Conservation (phyloP, 2,888 invertebrate species). For the Epirrhoe tristata region DNA sequence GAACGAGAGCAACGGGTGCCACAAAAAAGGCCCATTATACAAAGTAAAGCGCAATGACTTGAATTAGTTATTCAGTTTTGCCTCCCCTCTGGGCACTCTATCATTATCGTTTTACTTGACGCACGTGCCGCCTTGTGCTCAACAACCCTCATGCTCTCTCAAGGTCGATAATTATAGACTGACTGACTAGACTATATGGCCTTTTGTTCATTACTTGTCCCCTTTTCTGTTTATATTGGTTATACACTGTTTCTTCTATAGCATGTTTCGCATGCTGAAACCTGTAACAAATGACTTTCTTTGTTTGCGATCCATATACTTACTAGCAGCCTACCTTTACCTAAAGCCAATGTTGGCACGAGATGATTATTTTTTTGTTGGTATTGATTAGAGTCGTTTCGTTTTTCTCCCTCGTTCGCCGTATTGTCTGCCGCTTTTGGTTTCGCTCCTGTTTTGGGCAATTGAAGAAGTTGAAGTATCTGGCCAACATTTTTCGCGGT, state of each 20-base stretch:
- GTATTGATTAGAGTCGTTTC: conserved; percentile 39
- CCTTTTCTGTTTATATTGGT: conserved; percentile 53
- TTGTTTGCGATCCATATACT: conserved; percentile 37
- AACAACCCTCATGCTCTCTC: conserved; percentile 70
- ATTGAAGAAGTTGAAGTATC: conserved; percentile 24
- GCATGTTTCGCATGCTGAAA: conserved; percentile 37
- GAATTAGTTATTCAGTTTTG: conserved; percentile 84
- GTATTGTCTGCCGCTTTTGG: conserved; percentile 37
- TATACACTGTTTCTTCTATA: conserved; percentile 47
- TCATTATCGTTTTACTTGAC: conserved; percentile 79
- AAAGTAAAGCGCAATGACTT: conserved; percentile 77
- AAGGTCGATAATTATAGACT: conserved; percentile 78
- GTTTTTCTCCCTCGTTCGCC: conserved; percentile 28
- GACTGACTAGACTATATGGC: conserved; percentile 50
- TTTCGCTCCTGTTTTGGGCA: conserved; percentile 32
- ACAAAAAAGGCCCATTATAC: conserved; percentile 72
- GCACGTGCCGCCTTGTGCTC: conserved; percentile 77
- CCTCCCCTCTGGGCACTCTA: conserved; percentile 81
- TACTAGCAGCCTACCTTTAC: conserved; percentile 36
- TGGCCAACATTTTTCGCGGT: conserved; percentile 15
- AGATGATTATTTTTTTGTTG: conserved; percentile 40
- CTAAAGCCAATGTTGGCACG: conserved; percentile 37
- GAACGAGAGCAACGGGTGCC: conserved; percentile 62
- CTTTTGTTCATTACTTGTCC: conserved; percentile 62
- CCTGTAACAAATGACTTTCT: conserved; percentile 36